Evolutionary conservation across 2,888 invertebrate genomes (phyloP).

Genomic region (Caenorhabditis sp.): DNA sequence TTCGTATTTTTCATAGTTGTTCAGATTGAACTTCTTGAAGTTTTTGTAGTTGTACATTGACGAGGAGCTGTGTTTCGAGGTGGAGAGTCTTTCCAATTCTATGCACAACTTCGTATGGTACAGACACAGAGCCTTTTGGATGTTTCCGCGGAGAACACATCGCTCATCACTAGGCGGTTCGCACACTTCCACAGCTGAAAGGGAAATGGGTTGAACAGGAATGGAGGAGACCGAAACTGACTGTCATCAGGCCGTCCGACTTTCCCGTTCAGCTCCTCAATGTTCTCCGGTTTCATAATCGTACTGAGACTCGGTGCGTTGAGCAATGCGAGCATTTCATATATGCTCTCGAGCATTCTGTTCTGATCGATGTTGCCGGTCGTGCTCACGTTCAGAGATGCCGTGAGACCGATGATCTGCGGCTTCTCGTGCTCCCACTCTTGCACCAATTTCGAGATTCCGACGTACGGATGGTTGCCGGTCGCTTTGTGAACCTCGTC

Average conservation of each 20-base stretch:
- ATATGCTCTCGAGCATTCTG: constrained; percentile 43
- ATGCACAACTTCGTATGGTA: constrained; percentile 4
- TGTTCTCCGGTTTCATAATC: constrained; percentile 33
- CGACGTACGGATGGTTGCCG: constrained; percentile 54
- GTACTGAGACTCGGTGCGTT: constrained; percentile 55
- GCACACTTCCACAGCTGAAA: constrained; percentile 44
- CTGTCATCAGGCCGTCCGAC: constrained; percentile 61
- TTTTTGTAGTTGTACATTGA: not conserved
- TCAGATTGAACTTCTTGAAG: constrained; percentile 1
- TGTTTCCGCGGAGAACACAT: not conserved
- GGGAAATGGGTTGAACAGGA: not conserved
- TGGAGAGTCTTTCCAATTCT: constrained; percentile 25
- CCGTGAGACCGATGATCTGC: constrained; percentile 55
- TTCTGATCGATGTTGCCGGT: not conserved
- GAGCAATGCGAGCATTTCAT: constrained; percentile 52
- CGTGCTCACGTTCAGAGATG: constrained; percentile 37
- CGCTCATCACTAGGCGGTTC: not conserved
- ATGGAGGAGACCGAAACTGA: constrained; percentile 5
- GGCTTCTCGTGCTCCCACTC: constrained; percentile 54
- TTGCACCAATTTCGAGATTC: constrained; percentile 41
- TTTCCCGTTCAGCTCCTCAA: constrained; percentile 46
- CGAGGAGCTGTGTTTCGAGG: constrained; percentile 5
- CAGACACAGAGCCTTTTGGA: too few species aligned
- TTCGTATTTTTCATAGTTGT: constrained; percentile 18
- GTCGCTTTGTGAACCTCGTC: constrained; percentile 76